These are phyloP conservation scores for Porites evermanni DNA, from an alignment of 92 coral and sea anemone genomes.

Conservation along the genomic window DNA sequence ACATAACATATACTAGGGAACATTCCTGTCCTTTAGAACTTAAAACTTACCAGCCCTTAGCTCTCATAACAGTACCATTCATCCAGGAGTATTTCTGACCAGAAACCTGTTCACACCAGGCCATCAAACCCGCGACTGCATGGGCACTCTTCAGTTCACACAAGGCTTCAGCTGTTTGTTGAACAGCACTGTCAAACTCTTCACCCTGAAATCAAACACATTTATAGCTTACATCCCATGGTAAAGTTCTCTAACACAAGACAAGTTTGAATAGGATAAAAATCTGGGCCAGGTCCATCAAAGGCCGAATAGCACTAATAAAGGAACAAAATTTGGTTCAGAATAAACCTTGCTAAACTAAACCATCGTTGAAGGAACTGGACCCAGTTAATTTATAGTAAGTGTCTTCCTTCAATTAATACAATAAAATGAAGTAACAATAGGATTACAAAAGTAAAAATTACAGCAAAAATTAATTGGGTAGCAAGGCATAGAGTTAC, in stretches of 20 bases:
- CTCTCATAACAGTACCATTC: constrained; percentile 82
- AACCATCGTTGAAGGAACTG: no score
- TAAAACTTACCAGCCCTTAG: constrained; percentile 89
- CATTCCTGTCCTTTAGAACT: neutral
- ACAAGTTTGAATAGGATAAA: no score
- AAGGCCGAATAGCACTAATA: no score
- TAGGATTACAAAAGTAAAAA: neutral
- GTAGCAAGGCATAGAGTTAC: no score
- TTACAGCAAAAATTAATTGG: no score
- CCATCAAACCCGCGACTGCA: constrained; percentile 87
- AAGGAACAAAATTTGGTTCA: neutral
- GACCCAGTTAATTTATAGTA: no score
- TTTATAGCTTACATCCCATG: neutral
- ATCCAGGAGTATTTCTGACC: constrained; percentile 88
- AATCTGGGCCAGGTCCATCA: no score
- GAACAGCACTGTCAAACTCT: constrained; percentile 84
- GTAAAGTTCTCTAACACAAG: neutral
- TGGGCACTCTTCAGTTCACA: constrained; percentile 93
- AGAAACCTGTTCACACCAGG: constrained; percentile 88
- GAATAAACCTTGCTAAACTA: neutral
- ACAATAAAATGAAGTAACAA: no score
- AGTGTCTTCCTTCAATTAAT: neutral
- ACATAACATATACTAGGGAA: neutral
- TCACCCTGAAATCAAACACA: constrained; percentile 64
- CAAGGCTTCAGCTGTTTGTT: constrained; percentile 83